A percentile compares a stretch with the other conserved stretches of the same genome.
phyloP scores from a whole-genome alignment of 2,797 vertebrate genomes.

The Cossypha caffra region DNA sequence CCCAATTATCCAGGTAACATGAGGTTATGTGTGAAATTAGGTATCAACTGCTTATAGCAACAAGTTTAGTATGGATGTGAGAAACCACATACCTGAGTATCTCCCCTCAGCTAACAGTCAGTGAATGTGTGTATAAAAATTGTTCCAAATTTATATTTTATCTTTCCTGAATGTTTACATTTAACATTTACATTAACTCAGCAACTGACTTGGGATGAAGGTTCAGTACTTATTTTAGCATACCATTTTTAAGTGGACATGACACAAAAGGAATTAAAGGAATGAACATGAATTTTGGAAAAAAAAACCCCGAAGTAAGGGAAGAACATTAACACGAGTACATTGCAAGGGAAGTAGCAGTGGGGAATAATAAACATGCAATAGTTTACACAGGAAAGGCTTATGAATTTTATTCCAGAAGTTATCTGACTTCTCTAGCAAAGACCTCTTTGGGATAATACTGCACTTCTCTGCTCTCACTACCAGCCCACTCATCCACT shows the following conservation, averaged over 20 bases:
- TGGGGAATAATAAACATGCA: neutral
- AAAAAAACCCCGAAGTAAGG: neutral
- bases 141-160: neutral
- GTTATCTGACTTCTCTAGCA: neutral
- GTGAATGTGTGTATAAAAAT: neutral
- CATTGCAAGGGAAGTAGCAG: neutral
- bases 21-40: neutral
- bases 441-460: neutral
- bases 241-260: slow-evolving; percentile 9
- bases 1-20: neutral
- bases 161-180: slow-evolving; percentile 28
- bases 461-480: neutral
- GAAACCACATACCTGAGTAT: neutral
- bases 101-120: neutral
- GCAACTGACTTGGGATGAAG: slow-evolving; percentile 12
- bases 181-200: neutral
- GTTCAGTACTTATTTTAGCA: slow-evolving; percentile 43
- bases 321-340: neutral
- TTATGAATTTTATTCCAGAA: neutral
- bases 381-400: neutral
- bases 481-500: slow-evolving; percentile 2
- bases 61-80: neutral
- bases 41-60: neutral
- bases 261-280: slow-evolving; percentile 29
- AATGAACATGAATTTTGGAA: neutral